phyloP scores from a whole-genome alignment of 2,113 vertebrate genomes.

The Gallinago paraguaiae region DNA sequence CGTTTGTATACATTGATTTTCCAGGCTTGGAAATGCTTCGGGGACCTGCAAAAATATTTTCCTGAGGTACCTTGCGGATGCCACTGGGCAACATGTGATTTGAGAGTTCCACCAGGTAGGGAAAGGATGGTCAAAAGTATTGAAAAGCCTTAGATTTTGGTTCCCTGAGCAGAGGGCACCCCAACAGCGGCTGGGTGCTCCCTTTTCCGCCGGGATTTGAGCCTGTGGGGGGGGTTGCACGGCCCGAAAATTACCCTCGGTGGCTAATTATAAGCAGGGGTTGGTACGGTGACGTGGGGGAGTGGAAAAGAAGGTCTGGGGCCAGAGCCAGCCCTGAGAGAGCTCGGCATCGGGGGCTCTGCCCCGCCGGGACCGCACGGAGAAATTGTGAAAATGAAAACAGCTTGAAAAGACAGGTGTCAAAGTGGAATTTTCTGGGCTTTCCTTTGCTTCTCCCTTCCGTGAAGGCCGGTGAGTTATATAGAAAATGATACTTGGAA shows the following conservation, averaged over 20 bases:
- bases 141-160: not conserved
- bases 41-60: not conserved
- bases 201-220: not conserved
- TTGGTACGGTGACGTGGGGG: not conserved
- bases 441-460: constrained; percentile 54
- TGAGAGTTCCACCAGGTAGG: not conserved
- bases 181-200: not conserved
- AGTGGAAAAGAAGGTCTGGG: not conserved
- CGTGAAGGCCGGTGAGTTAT: constrained; percentile 28
- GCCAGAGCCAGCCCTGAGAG: not conserved
- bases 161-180: not conserved
- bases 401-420: constrained; percentile 54
- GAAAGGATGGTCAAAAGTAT: not conserved
- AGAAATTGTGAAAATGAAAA: constrained; percentile 70
- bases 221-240: not conserved
- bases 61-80: not conserved
- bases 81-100: not conserved
- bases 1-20: not conserved
- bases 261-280: not conserved
- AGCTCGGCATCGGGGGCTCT: not conserved
- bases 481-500: constrained; percentile 64
- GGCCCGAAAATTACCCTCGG: not conserved
- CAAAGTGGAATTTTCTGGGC: constrained; percentile 72
- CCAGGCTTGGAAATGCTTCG: not conserved
- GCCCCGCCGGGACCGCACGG: not conserved